Conservation (phyloP, 1,140 invertebrate species). For the Drosophila jambulina region DNA sequence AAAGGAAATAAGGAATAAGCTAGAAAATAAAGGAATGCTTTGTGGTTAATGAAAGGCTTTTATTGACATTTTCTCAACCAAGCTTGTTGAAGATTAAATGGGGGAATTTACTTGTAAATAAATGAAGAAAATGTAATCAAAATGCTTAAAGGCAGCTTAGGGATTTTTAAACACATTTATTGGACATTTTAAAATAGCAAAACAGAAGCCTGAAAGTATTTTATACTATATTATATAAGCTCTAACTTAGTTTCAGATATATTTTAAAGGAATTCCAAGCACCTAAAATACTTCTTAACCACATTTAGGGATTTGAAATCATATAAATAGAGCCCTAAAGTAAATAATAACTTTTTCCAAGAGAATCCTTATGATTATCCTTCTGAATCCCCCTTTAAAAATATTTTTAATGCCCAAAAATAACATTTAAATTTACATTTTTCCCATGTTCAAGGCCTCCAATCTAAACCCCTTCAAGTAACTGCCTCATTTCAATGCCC, state of each 20-base stretch:
- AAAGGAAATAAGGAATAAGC: background rate
- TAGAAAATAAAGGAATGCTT: conserved; percentile 2
- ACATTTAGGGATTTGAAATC: too few relatives aligned
- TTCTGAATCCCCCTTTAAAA: background rate
- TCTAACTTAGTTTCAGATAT: background rate
- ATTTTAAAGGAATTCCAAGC: background rate
- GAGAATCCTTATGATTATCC: too few relatives aligned
- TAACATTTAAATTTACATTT: background rate
- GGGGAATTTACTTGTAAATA: background rate
- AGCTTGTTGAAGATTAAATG: background rate
- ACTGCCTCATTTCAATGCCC: background rate
- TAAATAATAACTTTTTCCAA: too few relatives aligned
- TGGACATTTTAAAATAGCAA: background rate
- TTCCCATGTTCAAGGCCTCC: background rate
- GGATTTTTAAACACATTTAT: background rate
- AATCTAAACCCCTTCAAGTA: conserved; percentile 2
- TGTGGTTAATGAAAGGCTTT: conserved; percentile 18
- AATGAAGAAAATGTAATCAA: background rate
- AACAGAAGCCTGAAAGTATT: background rate
- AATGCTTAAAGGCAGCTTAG: background rate
- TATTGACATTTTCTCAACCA: conserved; percentile 9
- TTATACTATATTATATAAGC: background rate
- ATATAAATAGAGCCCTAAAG: background rate
- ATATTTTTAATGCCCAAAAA: background rate
- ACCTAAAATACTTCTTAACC: background rate